A percentile compares a stretch with the other conserved stretches of the same genome.
Conservation (phyloP, 1,140 invertebrate genomes). For the Scaptomyza montana region DNA sequence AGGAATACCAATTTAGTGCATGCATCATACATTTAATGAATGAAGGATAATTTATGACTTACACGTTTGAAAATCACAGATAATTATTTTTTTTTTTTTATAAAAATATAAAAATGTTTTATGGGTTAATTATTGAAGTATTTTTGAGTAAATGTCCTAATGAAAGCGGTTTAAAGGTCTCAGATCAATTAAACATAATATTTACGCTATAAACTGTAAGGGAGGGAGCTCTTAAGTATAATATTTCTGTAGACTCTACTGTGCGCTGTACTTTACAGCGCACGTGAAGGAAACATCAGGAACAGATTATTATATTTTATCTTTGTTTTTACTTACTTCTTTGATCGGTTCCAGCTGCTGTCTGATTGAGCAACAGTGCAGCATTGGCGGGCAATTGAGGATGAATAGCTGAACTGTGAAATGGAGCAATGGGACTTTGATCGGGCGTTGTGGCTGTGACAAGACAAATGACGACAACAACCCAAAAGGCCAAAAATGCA, state of each 20-base stretch:
- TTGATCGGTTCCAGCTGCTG: conserved; percentile 32
- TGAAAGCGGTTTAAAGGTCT: background rate
- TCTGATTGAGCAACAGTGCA: conserved; percentile 39
- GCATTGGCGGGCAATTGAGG: conserved; percentile 46
- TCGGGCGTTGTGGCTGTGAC: conserved; percentile 86
- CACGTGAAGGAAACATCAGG: background rate
- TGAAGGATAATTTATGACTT: conserved; percentile 42
- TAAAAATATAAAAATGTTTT: conserved; percentile 31
- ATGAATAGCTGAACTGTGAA: conserved; percentile 56
- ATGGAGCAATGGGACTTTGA: conserved; percentile 74
- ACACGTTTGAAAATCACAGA: conserved; percentile 43
- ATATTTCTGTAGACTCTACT: background rate
- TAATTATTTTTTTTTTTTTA: conserved; percentile 11
- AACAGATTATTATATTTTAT: background rate
- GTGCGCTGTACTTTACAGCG: no score
- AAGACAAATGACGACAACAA: conserved; percentile 90
- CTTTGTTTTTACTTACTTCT: conserved; percentile 57
- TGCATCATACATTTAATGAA: background rate
- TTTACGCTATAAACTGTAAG: no score
- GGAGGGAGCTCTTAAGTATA: background rate
- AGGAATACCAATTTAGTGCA: conserved; percentile 40
- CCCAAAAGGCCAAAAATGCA: conserved; percentile 93
- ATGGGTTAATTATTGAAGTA: conserved; percentile 33
- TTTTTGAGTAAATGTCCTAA: background rate
- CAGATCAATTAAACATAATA: background rate